Conservation (phyloP, 2,797 vertebrate species). For the Cyclura pinguis region DNA sequence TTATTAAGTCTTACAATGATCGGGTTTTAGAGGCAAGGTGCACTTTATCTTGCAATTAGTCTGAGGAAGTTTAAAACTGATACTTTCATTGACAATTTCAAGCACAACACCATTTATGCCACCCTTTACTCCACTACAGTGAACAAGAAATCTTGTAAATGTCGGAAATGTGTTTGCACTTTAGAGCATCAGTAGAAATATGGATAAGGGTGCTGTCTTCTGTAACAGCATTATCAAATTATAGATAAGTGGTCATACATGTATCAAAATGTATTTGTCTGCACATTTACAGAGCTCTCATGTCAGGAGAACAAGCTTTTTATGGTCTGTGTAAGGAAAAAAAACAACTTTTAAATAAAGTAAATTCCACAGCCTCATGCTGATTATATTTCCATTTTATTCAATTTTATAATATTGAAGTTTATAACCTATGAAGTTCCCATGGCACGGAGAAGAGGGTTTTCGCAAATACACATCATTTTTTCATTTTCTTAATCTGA, state of each 20-base stretch:
- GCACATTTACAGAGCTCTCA: slow-evolving; percentile 51
- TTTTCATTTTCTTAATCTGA: slow-evolving; percentile 74
- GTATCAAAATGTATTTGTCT: neutral
- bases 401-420: slow-evolving; percentile 62
- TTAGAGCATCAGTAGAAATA: neutral
- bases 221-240: slow-evolving; percentile 45
- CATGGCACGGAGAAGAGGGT: slow-evolving; percentile 45
- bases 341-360: slow-evolving; percentile 65
- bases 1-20: no score
- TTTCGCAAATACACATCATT: slow-evolving; percentile 69
- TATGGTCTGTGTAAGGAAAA: slow-evolving; percentile 58
- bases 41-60: no score
- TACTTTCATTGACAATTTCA: neutral
- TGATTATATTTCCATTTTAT: slow-evolving; percentile 69
- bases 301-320: slow-evolving; percentile 53
- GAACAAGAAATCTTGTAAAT: neutral
- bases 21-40: no score
- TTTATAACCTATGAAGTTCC: slow-evolving; percentile 60
- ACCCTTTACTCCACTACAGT: neutral
- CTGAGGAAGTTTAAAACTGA: neutral
- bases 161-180: neutral
- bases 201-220: slow-evolving; percentile 20
- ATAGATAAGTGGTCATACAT: slow-evolving; percentile 24
- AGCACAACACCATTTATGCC: neutral
- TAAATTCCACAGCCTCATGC: slow-evolving; percentile 57